Percentiles rank a stretch among this genome's conserved stretches.
phyloP scores from a whole-genome alignment of 1,140 invertebrate genomes.

The Cataglyphis hispanica region DNA sequence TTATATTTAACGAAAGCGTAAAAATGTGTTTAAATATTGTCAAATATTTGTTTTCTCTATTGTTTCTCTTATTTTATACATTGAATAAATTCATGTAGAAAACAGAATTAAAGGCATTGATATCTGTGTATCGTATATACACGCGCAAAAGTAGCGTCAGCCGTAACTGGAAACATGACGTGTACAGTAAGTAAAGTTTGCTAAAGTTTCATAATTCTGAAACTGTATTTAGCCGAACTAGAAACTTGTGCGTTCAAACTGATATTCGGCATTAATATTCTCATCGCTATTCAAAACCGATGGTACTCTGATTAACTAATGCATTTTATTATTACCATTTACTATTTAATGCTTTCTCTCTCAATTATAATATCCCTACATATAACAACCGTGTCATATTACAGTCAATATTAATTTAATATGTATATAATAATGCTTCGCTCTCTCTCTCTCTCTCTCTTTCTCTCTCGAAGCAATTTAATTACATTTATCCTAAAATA shows the following conservation, averaged over 20 bases:
- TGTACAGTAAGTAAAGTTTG: conserved; percentile 18
- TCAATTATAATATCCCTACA: not conserved
- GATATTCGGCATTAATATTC: conserved; percentile 35
- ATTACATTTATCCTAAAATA: not conserved
- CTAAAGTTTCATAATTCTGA: conserved; percentile 36
- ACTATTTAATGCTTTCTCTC: conserved; percentile 1
- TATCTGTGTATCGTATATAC: not conserved
- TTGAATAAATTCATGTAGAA: not conserved
- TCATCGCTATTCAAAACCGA: conserved; percentile 1
- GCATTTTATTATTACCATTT: not conserved
- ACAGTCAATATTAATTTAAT: not conserved
- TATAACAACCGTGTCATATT: not conserved
- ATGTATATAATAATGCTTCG: not conserved
- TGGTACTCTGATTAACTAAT: conserved; percentile 42
- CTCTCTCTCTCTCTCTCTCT: too few species aligned
- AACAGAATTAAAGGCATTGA: not conserved
- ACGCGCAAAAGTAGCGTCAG: conserved; percentile 7
- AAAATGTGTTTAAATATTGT: not conserved
- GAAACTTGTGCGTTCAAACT: conserved; percentile 33
- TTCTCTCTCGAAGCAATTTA: not conserved
- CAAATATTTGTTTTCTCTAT: not conserved
- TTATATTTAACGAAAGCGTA: not conserved
- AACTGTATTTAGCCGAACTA: conserved; percentile 10
- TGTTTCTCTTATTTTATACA: not conserved
- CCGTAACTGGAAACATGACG: conserved; percentile 12